Conservation (phyloP, 1,140 invertebrate genomes). For the Formica selysi region DNA sequence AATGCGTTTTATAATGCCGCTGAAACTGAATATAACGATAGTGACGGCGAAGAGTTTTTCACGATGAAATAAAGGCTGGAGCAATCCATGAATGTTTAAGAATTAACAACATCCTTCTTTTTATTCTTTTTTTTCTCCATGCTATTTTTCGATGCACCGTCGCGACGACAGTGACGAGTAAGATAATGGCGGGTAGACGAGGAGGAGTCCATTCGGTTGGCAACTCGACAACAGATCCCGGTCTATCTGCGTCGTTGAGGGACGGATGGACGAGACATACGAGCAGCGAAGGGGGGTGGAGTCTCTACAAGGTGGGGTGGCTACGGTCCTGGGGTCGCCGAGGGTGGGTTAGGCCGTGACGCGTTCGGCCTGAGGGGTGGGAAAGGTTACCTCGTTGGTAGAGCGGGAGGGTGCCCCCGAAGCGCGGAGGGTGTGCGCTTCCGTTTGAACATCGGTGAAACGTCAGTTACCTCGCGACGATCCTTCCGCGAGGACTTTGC, state of each 20-base stretch:
- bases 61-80: conserved; percentile 32
- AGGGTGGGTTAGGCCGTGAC: conserved; percentile 66
- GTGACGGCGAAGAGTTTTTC: background rate
- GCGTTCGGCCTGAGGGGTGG: conserved; percentile 61
- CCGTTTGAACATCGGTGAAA: conserved; percentile 78
- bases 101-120: background rate
- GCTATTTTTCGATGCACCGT: conserved; percentile 34
- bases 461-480: conserved; percentile 84
- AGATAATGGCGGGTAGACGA: conserved; percentile 61
- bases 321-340: conserved; percentile 69
- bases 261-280: conserved; percentile 52
- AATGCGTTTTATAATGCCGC: background rate
- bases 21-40: background rate
- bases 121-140: background rate
- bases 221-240: conserved; percentile 63
- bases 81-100: background rate
- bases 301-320: conserved; percentile 67
- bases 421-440: conserved; percentile 79
- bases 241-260: conserved; percentile 67
- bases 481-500: conserved; percentile 81
- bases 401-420: conserved; percentile 63
- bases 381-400: conserved; percentile 57
- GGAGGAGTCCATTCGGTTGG: conserved; percentile 68
- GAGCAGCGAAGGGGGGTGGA: conserved; percentile 63
- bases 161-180: conserved; percentile 36